phyloP scores from a whole-genome alignment of 1,140 invertebrate species.

The Tetramorium parvispinum region DNA sequence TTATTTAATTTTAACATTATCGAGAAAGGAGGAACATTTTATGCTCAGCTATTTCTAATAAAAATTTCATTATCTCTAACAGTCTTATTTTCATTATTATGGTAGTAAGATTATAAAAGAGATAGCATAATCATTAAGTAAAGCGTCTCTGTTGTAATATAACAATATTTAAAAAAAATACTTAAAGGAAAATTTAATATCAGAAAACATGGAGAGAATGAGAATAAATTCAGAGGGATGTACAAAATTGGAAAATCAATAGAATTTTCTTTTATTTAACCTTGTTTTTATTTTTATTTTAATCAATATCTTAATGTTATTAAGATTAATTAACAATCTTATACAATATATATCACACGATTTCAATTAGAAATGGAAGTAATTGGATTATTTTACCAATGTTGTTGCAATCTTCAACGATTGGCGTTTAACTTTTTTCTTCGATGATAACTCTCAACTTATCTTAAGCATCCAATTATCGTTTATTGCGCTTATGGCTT shows the following conservation, averaged over 20 bases:
- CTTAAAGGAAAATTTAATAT: conserved; percentile 36
- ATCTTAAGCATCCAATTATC: conserved; percentile 58
- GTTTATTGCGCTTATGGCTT: conserved; percentile 38
- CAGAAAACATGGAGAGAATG: background rate
- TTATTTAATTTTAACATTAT: conserved; percentile 31
- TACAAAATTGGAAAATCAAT: background rate
- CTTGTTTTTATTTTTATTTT: background rate
- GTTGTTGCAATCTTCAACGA: conserved; percentile 40
- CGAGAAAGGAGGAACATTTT: conserved; percentile 6
- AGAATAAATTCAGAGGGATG: background rate
- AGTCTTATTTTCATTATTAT: conserved; percentile 16
- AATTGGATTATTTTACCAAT: conserved; percentile 54
- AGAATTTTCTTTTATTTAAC: background rate
- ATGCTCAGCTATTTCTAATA: conserved; percentile 33
- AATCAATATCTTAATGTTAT: background rate
- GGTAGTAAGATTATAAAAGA: conserved; percentile 2
- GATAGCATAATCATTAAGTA: conserved; percentile 19
- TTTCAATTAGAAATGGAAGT: conserved; percentile 42
- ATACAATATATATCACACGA: too few species aligned
- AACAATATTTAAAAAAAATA: conserved; percentile 9
- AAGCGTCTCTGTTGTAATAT: conserved; percentile 4
- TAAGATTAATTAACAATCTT: background rate
- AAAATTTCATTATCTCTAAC: conserved; percentile 26
- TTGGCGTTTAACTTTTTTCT: conserved; percentile 52
- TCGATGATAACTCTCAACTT: conserved; percentile 44